phyloP scores from a whole-genome alignment of 2,797 vertebrate species.

The Setipinna tenuifilis region DNA sequence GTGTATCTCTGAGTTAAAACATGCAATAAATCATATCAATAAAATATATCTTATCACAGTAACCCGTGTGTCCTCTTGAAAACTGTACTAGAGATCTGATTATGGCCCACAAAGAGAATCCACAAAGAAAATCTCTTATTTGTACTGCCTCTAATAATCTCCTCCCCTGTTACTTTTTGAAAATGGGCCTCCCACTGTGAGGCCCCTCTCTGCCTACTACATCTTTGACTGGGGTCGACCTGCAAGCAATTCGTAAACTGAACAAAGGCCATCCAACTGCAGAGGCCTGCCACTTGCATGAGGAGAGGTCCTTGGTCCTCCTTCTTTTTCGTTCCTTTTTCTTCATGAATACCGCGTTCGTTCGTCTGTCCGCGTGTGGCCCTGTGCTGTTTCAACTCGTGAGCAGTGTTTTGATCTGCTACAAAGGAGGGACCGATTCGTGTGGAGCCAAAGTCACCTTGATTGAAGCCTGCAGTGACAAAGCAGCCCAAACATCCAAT shows the following conservation, averaged over 20 bases:
- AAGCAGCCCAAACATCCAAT: not conserved
- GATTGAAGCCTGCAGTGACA: not conserved
- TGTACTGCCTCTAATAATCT: not conserved
- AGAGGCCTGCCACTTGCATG: not conserved
- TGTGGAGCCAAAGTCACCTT: conserved; percentile 16
- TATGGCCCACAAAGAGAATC: conserved; percentile 6
- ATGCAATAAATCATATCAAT: not conserved
- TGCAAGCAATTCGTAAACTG: not conserved
- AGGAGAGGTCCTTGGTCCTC: not conserved
- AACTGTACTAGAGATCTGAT: not conserved
- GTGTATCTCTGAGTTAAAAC: not conserved
- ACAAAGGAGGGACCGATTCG: conserved; percentile 36
- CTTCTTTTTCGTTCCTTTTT: conserved; percentile 14
- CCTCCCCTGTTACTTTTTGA: not conserved
- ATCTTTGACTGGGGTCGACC: not conserved
- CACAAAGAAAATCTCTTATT: not conserved
- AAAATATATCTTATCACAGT: conserved; percentile 1
- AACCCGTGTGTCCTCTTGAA: not conserved
- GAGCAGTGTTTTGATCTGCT: conserved; percentile 36
- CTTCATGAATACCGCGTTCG: not conserved
- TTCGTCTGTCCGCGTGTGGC: not conserved
- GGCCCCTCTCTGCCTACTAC: not conserved
- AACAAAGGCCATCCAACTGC: not conserved
- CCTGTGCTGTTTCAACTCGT: not conserved
- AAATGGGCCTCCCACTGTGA: not conserved